Evolutionary conservation across 2,113 vertebrate genomes (phyloP).

Genomic region (Pholis gunnellus): DNA sequence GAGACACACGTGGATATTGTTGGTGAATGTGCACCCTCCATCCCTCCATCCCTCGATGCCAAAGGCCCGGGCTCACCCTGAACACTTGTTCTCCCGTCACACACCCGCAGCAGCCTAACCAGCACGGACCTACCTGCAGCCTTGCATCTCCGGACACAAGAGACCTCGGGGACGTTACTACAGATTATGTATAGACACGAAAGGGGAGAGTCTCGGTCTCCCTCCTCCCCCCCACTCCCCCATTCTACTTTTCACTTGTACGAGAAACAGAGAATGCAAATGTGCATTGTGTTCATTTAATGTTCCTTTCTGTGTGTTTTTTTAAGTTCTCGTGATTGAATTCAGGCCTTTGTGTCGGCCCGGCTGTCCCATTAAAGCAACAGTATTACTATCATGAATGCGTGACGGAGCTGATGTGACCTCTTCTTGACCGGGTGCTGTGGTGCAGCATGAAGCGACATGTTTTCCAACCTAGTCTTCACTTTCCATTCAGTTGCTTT

Average conservation of each 20-base stretch:
- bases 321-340: slow-evolving; percentile 73
- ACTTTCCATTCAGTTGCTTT: not conserved
- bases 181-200: slow-evolving; percentile 53
- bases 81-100: slow-evolving; percentile 30
- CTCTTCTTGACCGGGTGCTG: slow-evolving; percentile 7
- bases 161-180: slow-evolving; percentile 50
- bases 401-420: slow-evolving; percentile 23
- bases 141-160: slow-evolving; percentile 50
- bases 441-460: not conserved
- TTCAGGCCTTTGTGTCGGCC: slow-evolving; percentile 80
- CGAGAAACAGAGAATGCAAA: slow-evolving; percentile 57
- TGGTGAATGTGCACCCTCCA: slow-evolving; percentile 73
- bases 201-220: slow-evolving; percentile 44
- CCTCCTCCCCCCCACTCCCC: not conserved
- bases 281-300: slow-evolving; percentile 55
- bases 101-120: slow-evolving; percentile 55
- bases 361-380: slow-evolving; percentile 83
- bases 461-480: not conserved
- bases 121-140: slow-evolving; percentile 70
- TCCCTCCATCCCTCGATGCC: slow-evolving; percentile 72
- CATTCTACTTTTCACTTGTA: slow-evolving; percentile 52
- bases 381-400: slow-evolving; percentile 72
- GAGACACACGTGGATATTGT: slow-evolving; percentile 45
- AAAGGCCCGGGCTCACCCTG: slow-evolving; percentile 74
- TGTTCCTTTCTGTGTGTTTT: slow-evolving; percentile 72